These are phyloP conservation scores for Ancistrus triradiatus DNA, from an alignment of 2,113 vertebrate species.

Conservation along the genomic window DNA sequence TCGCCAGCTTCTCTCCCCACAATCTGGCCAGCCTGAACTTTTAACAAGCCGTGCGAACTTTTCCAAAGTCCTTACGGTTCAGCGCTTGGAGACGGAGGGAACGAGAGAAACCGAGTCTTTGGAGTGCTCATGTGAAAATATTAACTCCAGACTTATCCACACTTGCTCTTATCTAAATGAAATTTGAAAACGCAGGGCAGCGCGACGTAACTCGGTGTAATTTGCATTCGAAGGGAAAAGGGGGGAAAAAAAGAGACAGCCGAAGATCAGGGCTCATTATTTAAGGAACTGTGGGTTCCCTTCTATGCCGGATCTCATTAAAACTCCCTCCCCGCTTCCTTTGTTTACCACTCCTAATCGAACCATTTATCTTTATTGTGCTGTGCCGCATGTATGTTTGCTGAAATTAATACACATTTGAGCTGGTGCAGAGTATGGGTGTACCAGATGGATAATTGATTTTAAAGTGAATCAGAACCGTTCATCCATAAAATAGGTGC, in stretches of 20 bases:
- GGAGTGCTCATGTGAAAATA: constrained; percentile 73
- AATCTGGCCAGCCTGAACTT: constrained; percentile 47
- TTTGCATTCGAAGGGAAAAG: constrained; percentile 63
- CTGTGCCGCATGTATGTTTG: constrained; percentile 70
- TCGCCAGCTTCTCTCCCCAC: constrained; percentile 41
- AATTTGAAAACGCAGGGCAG: constrained; percentile 69
- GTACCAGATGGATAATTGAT: constrained; percentile 75
- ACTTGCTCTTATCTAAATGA: constrained; percentile 73
- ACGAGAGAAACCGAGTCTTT: constrained; percentile 47
- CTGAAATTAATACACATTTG: constrained; percentile 75
- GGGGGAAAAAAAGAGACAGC: constrained; percentile 24
- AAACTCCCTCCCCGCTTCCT: constrained; percentile 61
- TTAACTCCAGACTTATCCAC: constrained; percentile 69
- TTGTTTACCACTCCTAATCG: constrained; percentile 75
- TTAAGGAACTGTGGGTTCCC: constrained; percentile 73
- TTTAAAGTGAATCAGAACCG: constrained; percentile 72
- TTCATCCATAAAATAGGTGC: constrained; percentile 75
- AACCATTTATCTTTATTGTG: constrained; percentile 77
- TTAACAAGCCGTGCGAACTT: constrained; percentile 68
- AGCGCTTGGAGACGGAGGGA: constrained; percentile 37
- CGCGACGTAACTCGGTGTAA: constrained; percentile 69
- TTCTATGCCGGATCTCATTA: constrained; percentile 75
- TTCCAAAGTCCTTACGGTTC: constrained; percentile 64
- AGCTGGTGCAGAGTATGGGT: constrained; percentile 59
- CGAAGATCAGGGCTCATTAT: constrained; percentile 66